These are phyloP conservation scores for Proterorhinus semilunaris DNA, from an alignment of 2,113 vertebrate species.

Conservation along the genomic window DNA sequence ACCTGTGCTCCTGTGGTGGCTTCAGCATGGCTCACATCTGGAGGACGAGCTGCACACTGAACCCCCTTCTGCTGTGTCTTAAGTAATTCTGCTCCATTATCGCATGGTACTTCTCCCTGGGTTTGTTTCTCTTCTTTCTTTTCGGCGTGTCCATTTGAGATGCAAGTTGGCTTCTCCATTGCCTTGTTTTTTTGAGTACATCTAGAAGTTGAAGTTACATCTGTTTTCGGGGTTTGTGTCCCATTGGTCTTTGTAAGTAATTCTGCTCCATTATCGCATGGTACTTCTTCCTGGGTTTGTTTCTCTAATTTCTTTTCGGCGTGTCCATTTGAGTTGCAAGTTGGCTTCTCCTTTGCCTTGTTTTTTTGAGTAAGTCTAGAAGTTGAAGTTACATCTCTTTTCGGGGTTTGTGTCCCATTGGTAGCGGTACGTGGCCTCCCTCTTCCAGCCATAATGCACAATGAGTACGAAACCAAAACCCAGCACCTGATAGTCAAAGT, in stretches of 20 bases:
- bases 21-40: background rate
- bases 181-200: background rate
- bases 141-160: slow-evolving; percentile 7
- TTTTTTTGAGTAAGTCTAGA: background rate
- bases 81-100: background rate
- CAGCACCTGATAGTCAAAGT: background rate
- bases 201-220: background rate
- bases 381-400: background rate
- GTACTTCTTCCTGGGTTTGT: too few species aligned
- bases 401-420: background rate
- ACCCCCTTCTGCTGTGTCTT: background rate
- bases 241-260: too few species aligned
- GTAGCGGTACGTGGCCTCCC: slow-evolving; percentile 19
- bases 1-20: background rate
- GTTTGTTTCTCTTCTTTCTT: background rate
- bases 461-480: background rate
- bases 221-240: too few species aligned
- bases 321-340: background rate
- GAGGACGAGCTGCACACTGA: background rate
- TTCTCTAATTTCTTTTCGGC: background rate
- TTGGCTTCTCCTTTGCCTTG: background rate
- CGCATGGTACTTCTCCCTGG: background rate
- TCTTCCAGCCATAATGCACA: slow-evolving; percentile 44
- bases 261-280: too few species aligned
- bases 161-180: background rate